Conservation (phyloP, 2,797 vertebrate genomes). For the Onychomys torridus region DNA sequence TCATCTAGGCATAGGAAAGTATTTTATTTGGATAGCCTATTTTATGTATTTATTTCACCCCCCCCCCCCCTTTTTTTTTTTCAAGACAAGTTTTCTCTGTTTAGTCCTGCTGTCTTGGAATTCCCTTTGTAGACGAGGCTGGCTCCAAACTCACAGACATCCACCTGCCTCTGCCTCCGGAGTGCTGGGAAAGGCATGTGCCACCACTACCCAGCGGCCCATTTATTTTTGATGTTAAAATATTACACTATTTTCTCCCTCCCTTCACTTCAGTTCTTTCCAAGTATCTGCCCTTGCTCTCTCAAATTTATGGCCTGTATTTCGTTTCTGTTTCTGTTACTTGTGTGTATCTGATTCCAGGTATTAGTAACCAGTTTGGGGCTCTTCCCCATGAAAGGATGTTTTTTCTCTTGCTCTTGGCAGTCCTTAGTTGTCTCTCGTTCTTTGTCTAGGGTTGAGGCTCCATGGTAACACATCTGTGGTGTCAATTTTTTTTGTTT, state of each 20-base stretch:
- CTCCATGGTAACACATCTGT: not conserved
- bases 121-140: no score
- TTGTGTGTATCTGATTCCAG: not conserved
- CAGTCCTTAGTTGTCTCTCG: not conserved
- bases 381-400: not conserved
- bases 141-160: no score
- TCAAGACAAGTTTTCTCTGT: no score
- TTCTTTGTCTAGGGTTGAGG: not conserved
- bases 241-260: not conserved
- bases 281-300: not conserved
- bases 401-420: not conserved
- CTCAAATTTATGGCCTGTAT: not conserved
- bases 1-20: not conserved
- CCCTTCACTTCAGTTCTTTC: not conserved
- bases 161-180: no score
- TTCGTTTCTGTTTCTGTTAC: not conserved
- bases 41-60: conserved; percentile 20
- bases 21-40: conserved; percentile 24
- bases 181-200: no score
- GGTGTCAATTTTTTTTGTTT: no score
- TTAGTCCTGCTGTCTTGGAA: no score
- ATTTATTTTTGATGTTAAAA: not conserved
- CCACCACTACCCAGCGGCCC: no score
- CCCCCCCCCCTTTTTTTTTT: no score
- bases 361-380: not conserved